Percentiles rank a stretch among this genome's conserved stretches.
Conservation (phyloP, 2,113 vertebrate species). For the Athene noctua region DNA sequence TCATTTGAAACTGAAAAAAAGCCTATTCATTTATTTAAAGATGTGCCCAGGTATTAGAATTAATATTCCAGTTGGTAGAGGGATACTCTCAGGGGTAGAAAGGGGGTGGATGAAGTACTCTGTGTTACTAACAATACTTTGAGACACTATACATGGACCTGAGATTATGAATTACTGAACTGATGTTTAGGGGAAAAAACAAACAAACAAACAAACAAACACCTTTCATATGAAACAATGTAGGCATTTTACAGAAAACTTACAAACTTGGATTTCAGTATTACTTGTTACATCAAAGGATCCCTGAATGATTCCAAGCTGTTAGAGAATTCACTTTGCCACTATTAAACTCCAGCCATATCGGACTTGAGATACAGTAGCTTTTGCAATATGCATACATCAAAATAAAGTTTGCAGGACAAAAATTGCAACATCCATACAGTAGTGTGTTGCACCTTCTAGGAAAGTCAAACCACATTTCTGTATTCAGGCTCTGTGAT, state of each 20-base stretch:
- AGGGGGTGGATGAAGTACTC: not conserved
- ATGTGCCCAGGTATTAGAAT: not conserved
- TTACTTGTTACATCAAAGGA: not conserved
- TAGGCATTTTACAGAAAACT: not conserved
- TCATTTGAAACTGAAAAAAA: not conserved
- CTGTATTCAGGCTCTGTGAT: not conserved
- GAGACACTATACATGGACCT: not conserved
- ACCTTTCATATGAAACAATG: not conserved
- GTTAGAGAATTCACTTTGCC: not conserved
- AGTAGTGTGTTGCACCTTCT: not conserved
- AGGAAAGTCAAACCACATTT: not conserved
- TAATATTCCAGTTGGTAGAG: constrained; percentile 2
- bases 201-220: not conserved
- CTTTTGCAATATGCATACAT: not conserved
- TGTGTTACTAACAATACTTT: not conserved
- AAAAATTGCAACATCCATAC: not conserved
- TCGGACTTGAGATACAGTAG: not conserved
- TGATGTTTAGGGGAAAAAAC: not conserved
- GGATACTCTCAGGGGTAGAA: not conserved
- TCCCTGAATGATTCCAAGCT: not conserved
- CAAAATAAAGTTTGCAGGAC: not conserved
- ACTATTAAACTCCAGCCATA: not conserved
- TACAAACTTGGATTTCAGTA: not conserved
- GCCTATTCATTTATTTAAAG: constrained; percentile 12
- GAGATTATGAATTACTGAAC: not conserved